Evolutionary conservation across 2,888 invertebrate genomes (phyloP), one percentile per base, ranked within the genome.

Genomic region (Lydus trimaculatus): DNA sequence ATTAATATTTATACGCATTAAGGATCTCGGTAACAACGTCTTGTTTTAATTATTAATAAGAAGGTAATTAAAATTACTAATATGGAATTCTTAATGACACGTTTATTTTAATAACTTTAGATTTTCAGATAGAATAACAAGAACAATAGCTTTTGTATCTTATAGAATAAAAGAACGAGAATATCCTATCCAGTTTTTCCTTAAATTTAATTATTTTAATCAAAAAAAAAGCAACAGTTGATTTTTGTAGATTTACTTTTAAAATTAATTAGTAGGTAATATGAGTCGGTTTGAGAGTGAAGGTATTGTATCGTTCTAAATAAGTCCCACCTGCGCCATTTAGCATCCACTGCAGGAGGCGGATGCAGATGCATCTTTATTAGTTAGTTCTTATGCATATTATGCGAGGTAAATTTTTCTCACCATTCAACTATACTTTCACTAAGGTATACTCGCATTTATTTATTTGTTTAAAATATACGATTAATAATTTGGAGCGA

Each of bases 301-400:
- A 52, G 25, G 52, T 52, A 20, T 52, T 1, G 5, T 25, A 20
- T 52, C 6, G 5, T 25, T 6, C 1, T 23, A 13, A 13, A 4
- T 13, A 52, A 20, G 20, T 48, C 48, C 70, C 76, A 76, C 76
- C 76, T 76, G 76, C 75, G 62, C 67, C 72, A 72, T 75, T 75
- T 75, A 76, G 67, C 64, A 52, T 17, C 48, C 20, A 56, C 43
- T 59, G 63, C 73, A 73, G 69, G 63, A 70, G 70, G 68, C 73
- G 76, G 76, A 76, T 75, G 73, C 76, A 75, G 75, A 76, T 76
- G 74, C 66, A 25, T 31, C 56, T 31, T 15, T 63, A 43, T 58
- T 63, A 52, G 15, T 58, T 63, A 52, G 15, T n/a, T 31, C 36
- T 4, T 60, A 39, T 60, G 31, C 31, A 60, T 60, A 33, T 15